Base-by-base conservation (phyloP, 2,113 vertebrate species). In the Poecile atricapillus region DNA sequence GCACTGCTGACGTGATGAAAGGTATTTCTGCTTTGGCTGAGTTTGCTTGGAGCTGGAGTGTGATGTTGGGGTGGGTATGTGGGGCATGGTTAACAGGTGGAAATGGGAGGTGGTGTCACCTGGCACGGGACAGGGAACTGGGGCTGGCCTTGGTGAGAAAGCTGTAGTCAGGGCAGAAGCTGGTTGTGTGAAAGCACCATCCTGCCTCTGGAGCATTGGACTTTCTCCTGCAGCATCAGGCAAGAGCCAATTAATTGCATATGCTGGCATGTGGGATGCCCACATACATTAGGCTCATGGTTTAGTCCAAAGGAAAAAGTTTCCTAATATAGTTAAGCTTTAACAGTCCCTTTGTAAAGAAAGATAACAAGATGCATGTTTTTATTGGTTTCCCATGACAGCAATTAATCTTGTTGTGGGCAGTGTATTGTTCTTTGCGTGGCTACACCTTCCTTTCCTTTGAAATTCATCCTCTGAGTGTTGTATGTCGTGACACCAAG, bases 311-410 rank as follows among this genome's bases (percentile, higher is more conserved):
- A 96, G 79, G 90, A 97, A 92, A 96, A 93, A 94, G 86, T 94
- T 95, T 94, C 95, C 95, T 87, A 82, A 78, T 37, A 7, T 62
- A 81, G 96, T 96, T 96, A 96, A 96, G 94, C 86, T 96, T 97
- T 96, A 97, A 95, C 92, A 71, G 76, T 87, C 49, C 59, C 62
- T 95, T 81, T 83, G 89, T 87, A 83, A 92, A 74, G 88, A 75
- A 78, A 95, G 95, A 97, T 96, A 93, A 78, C 53, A n/a, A 83
- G 68, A 86, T 88, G 35, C 56, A 89, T 74, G 76, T 74, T 97
- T 95, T 93, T 86, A 93, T 83, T 95, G 76, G 85, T 95, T 90
- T 94, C 62, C 49, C 65, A 6, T 64, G 88, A 55, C 86, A 69
- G 86, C 11, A 1, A 65, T 94, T 80, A 90, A 92, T 96, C 73